Evolutionary conservation across 1,140 invertebrate species (phyloP).

Genomic region (Euwallacea similis): DNA sequence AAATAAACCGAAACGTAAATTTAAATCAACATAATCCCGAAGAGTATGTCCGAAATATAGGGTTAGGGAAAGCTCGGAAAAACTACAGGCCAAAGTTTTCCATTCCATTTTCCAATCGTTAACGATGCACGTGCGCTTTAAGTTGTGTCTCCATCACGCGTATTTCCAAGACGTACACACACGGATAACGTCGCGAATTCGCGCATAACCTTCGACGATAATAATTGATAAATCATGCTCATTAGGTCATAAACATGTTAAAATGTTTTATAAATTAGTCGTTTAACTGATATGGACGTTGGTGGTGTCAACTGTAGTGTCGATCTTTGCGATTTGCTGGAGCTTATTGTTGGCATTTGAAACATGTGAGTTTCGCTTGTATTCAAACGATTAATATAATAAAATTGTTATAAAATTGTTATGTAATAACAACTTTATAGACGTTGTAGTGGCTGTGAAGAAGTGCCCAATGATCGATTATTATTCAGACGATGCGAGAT

Average conservation of each 20-base stretch:
- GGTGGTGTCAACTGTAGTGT: no score
- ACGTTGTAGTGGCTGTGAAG: no score
- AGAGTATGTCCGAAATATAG: not conserved
- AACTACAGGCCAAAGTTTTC: slow-evolving; percentile 11
- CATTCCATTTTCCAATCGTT: slow-evolving; percentile 18
- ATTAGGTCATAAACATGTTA: not conserved
- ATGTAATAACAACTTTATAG: no score
- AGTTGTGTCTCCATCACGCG: not conserved
- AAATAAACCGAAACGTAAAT: no score
- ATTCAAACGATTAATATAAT: no score
- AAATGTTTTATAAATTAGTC: slow-evolving; percentile 3
- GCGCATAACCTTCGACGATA: slow-evolving; percentile 1
- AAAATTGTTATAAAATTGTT: no score
- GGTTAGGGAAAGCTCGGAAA: slow-evolving; percentile 18
- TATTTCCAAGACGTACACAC: not conserved
- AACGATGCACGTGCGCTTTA: not conserved
- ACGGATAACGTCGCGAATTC: not conserved
- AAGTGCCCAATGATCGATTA: no score
- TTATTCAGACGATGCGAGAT: no score
- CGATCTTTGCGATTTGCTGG: no score
- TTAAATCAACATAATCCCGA: no score
- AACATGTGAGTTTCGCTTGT: no score
- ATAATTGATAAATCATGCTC: not conserved
- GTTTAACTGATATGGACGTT: not conserved
- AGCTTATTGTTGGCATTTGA: no score